A percentile compares a stretch with the other conserved stretches of the same genome.
Conservation (phyloP, 2,797 vertebrate genomes). For the Poecilia gillii region DNA sequence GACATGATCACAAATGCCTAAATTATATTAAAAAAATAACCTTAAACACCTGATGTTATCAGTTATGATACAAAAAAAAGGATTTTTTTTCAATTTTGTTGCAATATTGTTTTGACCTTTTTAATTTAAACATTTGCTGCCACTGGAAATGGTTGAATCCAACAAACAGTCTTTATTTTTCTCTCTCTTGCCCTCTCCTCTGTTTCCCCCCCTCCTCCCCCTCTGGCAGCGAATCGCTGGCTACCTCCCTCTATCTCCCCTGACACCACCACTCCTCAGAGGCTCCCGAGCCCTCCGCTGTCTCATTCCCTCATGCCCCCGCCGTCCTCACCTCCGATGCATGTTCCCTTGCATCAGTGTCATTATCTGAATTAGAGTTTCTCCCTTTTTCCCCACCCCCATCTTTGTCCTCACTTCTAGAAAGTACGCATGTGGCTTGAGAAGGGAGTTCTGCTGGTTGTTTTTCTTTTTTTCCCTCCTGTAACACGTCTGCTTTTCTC, state of each 20-base stretch:
- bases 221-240: constrained; percentile 48
- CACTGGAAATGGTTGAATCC: background rate
- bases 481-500: background rate
- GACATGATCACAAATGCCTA: background rate
- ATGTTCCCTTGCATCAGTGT: constrained; percentile 51
- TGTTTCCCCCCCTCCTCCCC: background rate
- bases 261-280: constrained; percentile 50
- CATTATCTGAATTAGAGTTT: constrained; percentile 32
- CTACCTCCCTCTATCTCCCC: constrained; percentile 39
- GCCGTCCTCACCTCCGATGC: constrained; percentile 31
- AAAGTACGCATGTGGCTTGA: constrained; percentile 8
- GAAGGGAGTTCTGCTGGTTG: background rate
- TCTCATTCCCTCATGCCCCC: constrained; percentile 29
- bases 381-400: background rate
- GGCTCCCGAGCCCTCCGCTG: constrained; percentile 27
- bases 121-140: background rate
- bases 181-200: background rate
- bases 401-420: background rate
- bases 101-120: background rate
- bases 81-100: background rate
- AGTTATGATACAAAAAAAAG: background rate
- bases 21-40: background rate
- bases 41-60: background rate
- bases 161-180: background rate
- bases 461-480: background rate